Evolutionary conservation across 2,888 invertebrate genomes (phyloP).

Genomic region (Agonopterix alstromeriana): DNA sequence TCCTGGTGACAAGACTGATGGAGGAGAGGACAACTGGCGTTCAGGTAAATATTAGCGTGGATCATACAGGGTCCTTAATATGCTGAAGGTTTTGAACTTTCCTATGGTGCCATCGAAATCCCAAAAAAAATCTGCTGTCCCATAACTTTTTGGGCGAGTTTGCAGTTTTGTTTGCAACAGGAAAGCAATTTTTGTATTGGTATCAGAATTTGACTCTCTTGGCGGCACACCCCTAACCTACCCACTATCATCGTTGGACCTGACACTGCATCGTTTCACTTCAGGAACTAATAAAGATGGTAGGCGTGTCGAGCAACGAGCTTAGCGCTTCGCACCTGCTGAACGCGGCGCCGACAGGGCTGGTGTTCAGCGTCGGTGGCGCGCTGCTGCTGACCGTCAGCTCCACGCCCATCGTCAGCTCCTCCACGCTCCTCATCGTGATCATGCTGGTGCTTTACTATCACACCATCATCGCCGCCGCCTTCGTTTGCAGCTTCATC

Average conservation of each 20-base stretch:
- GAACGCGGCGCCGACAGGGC: slow-evolving; percentile 75
- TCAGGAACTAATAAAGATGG: slow-evolving; percentile 87
- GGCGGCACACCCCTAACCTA: too few species aligned
- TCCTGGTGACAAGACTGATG: slow-evolving; percentile 36
- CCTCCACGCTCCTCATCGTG: slow-evolving; percentile 70
- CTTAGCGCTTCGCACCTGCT: slow-evolving; percentile 83
- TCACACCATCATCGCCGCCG: slow-evolving; percentile 73
- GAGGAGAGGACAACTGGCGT: slow-evolving; percentile 46
- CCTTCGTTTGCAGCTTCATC: slow-evolving; percentile 67
- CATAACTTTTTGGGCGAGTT: too few species aligned
- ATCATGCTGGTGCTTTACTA: slow-evolving; percentile 78
- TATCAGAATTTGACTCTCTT: too few species aligned
- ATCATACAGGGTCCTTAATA: too few species aligned
- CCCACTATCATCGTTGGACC: too few species aligned
- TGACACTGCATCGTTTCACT: neutral
- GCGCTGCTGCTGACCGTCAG: slow-evolving; percentile 44
- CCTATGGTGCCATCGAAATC: too few species aligned
- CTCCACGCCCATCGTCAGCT: slow-evolving; percentile 64
- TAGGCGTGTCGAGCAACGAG: slow-evolving; percentile 80
- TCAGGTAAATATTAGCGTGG: slow-evolving; percentile 23
- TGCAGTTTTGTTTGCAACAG: too few species aligned
- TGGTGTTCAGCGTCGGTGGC: slow-evolving; percentile 62
- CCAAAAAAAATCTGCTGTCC: too few species aligned
- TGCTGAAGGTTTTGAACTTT: too few species aligned
- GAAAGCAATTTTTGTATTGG: too few species aligned